phyloP scores from a whole-genome alignment of 2,113 vertebrate genomes.

The Noctilio leporinus region DNA sequence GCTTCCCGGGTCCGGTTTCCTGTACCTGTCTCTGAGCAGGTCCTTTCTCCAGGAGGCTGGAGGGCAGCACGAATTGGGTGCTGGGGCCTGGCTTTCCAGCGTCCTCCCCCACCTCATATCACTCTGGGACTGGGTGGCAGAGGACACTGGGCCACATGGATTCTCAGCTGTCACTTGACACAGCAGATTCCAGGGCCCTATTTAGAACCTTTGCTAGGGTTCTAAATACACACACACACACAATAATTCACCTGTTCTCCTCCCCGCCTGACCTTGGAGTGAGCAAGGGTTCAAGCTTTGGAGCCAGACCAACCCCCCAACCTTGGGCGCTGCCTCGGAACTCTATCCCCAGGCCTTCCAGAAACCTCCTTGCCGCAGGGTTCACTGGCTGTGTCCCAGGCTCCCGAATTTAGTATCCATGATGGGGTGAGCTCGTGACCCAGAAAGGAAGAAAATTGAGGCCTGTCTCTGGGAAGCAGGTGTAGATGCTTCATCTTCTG shows the following conservation, averaged over 20 bases:
- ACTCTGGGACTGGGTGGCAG: neutral
- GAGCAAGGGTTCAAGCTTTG: neutral
- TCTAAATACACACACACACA: no score
- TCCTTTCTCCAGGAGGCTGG: neutral
- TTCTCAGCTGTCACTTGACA: slow-evolving; percentile 25
- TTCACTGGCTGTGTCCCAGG: neutral
- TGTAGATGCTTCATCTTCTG: neutral
- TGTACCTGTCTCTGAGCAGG: rapidly evolving
- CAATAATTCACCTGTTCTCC: neutral
- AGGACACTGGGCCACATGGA: neutral
- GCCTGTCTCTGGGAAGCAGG: neutral
- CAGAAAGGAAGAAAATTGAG: neutral
- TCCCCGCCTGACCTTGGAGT: rapidly evolving
- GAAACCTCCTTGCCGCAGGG: neutral
- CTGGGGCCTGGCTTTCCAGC: neutral
- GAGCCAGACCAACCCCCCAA: neutral
- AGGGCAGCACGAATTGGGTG: no score
- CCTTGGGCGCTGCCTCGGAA: neutral
- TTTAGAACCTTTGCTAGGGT: neutral
- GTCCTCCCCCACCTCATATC: neutral
- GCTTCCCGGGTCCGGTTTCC: rapidly evolving
- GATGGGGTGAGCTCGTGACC: neutral
- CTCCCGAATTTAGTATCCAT: neutral
- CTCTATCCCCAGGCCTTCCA: neutral
- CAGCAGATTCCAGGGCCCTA: slow-evolving; percentile 4